Evolutionary conservation across 2,888 invertebrate genomes (phyloP), one percentile per base, ranked within the genome.

Genomic region (Tiphia femorata): DNA sequence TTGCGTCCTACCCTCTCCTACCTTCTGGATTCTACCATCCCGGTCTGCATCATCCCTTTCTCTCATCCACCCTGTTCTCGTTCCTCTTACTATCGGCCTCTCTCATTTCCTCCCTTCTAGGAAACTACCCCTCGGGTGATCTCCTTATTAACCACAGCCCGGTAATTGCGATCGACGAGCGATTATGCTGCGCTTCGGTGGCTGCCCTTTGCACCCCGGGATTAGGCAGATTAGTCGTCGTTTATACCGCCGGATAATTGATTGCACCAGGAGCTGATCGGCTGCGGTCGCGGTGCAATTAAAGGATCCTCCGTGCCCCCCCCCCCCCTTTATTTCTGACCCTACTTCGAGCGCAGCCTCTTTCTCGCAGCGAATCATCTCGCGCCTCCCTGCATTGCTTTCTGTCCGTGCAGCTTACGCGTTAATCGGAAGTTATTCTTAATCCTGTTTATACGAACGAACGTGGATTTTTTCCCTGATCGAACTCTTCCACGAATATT

Each of bases 141-240:
- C 81, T 82, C 78, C 82, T 83, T 83, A 82, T 83, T 82, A 83
- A 82, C 82, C 82, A 73, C 82, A 80, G 66, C 74, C 73, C 80
- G 80, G 75, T 82, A 82, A 81, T 82, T 81, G 81, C 79, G 75
- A 76, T 77, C 73, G 72, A 69, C 75, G 74, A 71, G 67, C 78
- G 78, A 81, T 81, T 81, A 82, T 75, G 70, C 72, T 64, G 76
- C 79, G 79, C 78, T 72, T 78, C 80, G 74, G 67, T 80, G 78
- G 66, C 64, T 72, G 67, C 72, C 73, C 73, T 62, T 54, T 56
- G 57, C 51, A 60, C 64, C 60, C 70, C 56, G 64, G 77, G 79
- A 83, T 83, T 82, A 82, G 81, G 73, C 76, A 78, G 82, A 82
- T 83, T 82, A 81, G 80, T 78, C 76, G 76, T 60, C 70, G 73